Evolutionary conservation across 1,140 invertebrate genomes (phyloP).

Genomic region (Cyclina sinensis): DNA sequence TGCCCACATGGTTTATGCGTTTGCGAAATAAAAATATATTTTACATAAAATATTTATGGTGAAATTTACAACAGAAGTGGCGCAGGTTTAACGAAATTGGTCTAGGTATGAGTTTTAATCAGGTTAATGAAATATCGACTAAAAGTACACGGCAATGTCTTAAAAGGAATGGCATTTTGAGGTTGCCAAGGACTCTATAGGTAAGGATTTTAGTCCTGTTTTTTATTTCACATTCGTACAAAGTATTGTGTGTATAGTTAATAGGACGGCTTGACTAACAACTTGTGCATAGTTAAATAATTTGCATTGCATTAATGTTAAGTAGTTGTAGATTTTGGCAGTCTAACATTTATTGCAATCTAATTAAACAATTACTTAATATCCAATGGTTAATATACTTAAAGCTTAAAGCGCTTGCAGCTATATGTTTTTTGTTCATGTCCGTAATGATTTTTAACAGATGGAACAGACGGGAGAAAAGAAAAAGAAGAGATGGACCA

Average conservation of each 20-base stretch:
- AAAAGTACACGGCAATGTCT: no score
- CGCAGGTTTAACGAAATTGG: no score
- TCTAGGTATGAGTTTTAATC: no score
- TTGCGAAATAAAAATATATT: constrained; percentile 28
- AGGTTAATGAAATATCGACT: background rate
- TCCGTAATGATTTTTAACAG: constrained; percentile 39
- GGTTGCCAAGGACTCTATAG: background rate
- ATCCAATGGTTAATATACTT: background rate
- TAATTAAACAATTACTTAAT: background rate
- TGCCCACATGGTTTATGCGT: background rate
- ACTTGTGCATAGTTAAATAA: background rate
- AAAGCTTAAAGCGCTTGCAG: constrained; percentile 9
- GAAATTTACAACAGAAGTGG: no score
- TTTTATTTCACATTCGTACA: constrained; percentile 30
- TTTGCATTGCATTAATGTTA: background rate
- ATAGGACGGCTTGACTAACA: constrained; percentile 32
- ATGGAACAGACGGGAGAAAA: constrained; percentile 90
- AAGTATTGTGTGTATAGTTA: constrained; percentile 7
- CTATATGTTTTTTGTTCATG: constrained; percentile 49
- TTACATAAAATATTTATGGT: no score
- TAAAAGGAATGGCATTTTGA: background rate
- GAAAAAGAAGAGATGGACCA: constrained; percentile 88
- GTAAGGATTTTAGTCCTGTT: constrained; percentile 16
- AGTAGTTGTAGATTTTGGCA: background rate
- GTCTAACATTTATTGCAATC: constrained; percentile 12